A percentile compares a stretch with the other conserved stretches of the same genome.
These are phyloP conservation scores for Mola mola DNA, from an alignment of 2,113 vertebrate genomes.

Conservation along the genomic window DNA sequence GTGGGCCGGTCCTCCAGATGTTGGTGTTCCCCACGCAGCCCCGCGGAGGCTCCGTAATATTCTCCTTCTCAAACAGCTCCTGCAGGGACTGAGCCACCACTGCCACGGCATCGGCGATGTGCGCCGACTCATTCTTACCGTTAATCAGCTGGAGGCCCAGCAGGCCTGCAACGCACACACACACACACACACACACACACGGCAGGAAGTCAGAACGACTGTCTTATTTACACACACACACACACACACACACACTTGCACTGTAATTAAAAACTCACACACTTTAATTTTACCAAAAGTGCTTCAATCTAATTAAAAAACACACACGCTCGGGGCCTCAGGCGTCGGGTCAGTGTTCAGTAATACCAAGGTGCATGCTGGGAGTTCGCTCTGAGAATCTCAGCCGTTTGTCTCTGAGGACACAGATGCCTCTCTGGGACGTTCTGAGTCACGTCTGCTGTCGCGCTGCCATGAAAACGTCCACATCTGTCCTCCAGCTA, in stretches of 20 bases:
- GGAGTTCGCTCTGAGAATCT: conserved; percentile 65
- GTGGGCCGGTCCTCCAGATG: conserved; percentile 98
- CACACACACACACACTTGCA: conserved; percentile 24
- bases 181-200: conserved; percentile 33
- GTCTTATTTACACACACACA: conserved; percentile 20
- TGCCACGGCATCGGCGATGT: conserved; percentile 93
- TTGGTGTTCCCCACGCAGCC: conserved; percentile 99
- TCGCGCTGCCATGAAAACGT: conserved; percentile 29
- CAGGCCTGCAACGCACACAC: conserved; percentile 85
- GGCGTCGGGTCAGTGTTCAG: conserved; percentile 55
- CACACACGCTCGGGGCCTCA: conserved; percentile 51
- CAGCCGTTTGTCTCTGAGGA: conserved; percentile 54
- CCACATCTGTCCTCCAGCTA: conserved; percentile 28
- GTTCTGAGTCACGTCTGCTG: conserved; percentile 32
- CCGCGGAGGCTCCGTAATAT: conserved; percentile 94
- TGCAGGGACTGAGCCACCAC: conserved; percentile 96
- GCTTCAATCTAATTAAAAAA: neutral
- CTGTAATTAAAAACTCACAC: conserved; percentile 50
- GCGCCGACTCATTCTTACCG: conserved; percentile 96
- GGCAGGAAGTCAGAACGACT: conserved; percentile 19
- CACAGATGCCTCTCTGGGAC: conserved; percentile 43
- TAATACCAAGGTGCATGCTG: conserved; percentile 66
- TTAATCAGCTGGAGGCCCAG: conserved; percentile 97
- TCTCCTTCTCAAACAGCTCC: conserved; percentile 97
- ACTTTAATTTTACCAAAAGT: conserved; percentile 15